Base-by-base conservation (phyloP, 2,888 invertebrate species). In the Corbicula japonica region DNA sequence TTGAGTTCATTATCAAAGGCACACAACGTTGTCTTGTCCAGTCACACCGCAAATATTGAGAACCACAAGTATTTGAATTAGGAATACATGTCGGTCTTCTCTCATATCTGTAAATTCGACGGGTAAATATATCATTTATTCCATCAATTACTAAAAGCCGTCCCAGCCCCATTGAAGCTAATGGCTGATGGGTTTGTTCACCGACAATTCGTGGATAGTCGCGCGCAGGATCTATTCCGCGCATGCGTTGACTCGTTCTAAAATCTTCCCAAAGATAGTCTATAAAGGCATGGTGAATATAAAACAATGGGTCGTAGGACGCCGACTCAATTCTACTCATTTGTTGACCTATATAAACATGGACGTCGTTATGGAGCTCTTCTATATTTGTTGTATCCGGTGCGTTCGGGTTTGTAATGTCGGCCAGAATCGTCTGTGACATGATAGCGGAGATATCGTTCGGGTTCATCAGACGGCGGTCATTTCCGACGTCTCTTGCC, bases 231-330 rank as follows among this genome's bases (percentile, higher is more conserved):
- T 89, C 83, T 6, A 87, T 85, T 3, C 87, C 86, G 58, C 77
- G 70, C 76, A 70, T 66, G 68, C 85, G 78, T 62, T 88, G 87
- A 28, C 83, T 86, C 10, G 83, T 72, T 65, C 89, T 69, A 75
- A 90, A 91, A 52, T 88, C 79, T 58, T 88, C 88, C 90, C 90
- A 90, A n/a, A 90, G 46, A 79, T 85, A 88, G 72, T 91, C 91
- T 6, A 89, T 85, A 63, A 86, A 90, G 0, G 89, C 86, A 63
- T 90, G 90, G 70, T 89, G 88, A 6, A 87, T 44, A 77, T 85
- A 91, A 72, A 90, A 91, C 26, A 88, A 52, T 0, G 90, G 89
- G 65, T 91, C 91, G 65, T 84, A 88, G 1, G 90, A 85, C 0
- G 90, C 87, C 0, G 89, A 88, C 65, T 89, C 87, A 32, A 90